Base-by-base conservation (phyloP, 2,888 invertebrate species). In the Archips xylosteana region DNA sequence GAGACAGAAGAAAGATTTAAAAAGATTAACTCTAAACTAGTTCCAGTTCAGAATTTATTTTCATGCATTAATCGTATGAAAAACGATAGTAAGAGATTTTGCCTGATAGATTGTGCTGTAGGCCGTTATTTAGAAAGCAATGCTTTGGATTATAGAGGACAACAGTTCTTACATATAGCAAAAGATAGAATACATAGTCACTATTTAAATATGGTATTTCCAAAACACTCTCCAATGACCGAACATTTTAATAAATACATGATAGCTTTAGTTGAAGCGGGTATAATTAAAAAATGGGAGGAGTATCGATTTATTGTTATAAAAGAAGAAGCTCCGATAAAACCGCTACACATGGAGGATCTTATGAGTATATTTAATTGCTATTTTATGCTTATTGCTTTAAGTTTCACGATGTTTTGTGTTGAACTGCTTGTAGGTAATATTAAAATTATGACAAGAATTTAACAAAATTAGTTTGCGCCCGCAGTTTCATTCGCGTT, bases 231-330 rank as follows among this genome's bases (percentile, higher is more conserved):
- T 1, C 85, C 90, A 0, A 59, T 94, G 23, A 88, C 90, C 0
- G 83, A 85, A 3, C 77, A 82, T 15, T 87, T 87, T 34, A 89
- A 89, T 77, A 85, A 85, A 73, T 85, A 88, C 60, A 81, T 93
- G 76, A 82, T 87, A 76, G 81, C 70, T 32, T 81, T 93, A 60
- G 81, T 88, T 57, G 93, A 95, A 85, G 89, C 87, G 1, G 95
- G 95, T 0, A 80, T 95, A 10, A 81, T 95, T 60, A 85, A 78
- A 15, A 92, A 94, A 84, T 95, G 94, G 94, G 92, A 93, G 76
- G 85, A 91, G 65, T 92, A 90, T 69, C 86, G 87, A 70, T 92
- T 82, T 75, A 84, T 83, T 10, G 86, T 87, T 54, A 87, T 92
- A 54, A 93, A 90, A 78, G 88, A 88, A 54, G 94, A 92, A 54